A percentile compares a stretch with the other conserved stretches of the same genome.
These are phyloP conservation scores for Zophobas morio DNA, from an alignment of 1,140 invertebrate species.

Conservation along the genomic window DNA sequence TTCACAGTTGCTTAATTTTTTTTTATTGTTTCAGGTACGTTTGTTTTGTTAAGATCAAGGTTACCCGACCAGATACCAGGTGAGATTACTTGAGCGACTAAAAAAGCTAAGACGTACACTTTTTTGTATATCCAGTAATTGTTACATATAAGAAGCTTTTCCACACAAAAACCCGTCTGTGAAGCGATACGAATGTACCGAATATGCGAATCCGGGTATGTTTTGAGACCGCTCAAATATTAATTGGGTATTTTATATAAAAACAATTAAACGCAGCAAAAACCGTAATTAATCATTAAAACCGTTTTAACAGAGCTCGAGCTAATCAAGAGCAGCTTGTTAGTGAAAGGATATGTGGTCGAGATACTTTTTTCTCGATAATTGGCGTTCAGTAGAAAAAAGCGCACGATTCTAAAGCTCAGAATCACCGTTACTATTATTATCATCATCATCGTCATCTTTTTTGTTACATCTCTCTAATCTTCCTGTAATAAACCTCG, in stretches of 20 bases:
- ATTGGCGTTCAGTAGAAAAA: conserved; percentile 55
- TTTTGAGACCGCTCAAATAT: conserved; percentile 35
- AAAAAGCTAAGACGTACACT: too few relatives aligned
- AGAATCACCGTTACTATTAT: conserved; percentile 42
- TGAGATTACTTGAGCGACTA: neutral
- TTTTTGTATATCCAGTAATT: too few relatives aligned
- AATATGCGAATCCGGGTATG: neutral
- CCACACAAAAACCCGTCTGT: too few relatives aligned
- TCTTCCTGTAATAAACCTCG: conserved; percentile 32
- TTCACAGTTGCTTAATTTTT: conserved; percentile 2
- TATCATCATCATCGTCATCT: conserved; percentile 39
- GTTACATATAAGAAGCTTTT: too few relatives aligned
- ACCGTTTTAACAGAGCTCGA: conserved; percentile 48
- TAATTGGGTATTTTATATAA: conserved; percentile 43
- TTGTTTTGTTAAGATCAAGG: conserved; percentile 22
- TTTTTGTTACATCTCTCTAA: conserved; percentile 18
- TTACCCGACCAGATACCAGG: neutral
- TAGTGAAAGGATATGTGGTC: conserved; percentile 57
- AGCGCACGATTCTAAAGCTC: conserved; percentile 35
- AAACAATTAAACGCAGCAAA: conserved; percentile 46
- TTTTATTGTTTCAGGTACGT: conserved; percentile 39
- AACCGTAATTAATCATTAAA: conserved; percentile 54
- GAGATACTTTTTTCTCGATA: conserved; percentile 55
- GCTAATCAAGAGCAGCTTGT: conserved; percentile 57
- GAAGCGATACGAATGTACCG: too few relatives aligned